A percentile compares a stretch with the other conserved stretches of the same genome.
phyloP scores from a whole-genome alignment of 2,888 invertebrate species.

The Heliconius charithonia region DNA sequence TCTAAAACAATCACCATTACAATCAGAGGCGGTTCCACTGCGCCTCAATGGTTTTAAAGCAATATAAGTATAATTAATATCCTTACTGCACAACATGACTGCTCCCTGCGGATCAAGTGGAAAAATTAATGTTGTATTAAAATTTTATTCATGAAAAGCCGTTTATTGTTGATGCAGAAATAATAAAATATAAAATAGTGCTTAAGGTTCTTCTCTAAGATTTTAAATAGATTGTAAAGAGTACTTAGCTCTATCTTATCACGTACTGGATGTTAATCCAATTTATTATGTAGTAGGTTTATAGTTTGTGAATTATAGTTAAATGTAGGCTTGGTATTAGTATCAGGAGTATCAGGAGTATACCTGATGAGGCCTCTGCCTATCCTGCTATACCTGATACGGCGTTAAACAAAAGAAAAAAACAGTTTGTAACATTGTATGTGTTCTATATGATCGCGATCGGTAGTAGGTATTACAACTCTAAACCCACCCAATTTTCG shows the following conservation, averaged over 20 bases:
- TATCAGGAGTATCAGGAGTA: not conserved
- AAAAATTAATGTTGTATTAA: slow-evolving; percentile 13
- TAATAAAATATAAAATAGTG: slow-evolving; percentile 7
- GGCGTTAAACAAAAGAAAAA: too few species aligned
- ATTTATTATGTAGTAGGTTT: not conserved
- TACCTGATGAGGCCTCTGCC: too few species aligned
- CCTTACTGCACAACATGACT: slow-evolving; percentile 11
- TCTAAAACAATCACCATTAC: too few species aligned
- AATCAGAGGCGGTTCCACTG: not conserved
- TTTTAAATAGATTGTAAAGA: not conserved
- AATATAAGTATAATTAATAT: slow-evolving; percentile 3
- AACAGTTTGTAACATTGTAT: too few species aligned
- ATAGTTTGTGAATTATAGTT: not conserved
- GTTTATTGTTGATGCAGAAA: not conserved
- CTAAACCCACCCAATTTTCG: too few species aligned
- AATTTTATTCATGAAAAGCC: slow-evolving; percentile 12
- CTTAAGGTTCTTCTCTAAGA: not conserved
- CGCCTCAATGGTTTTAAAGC: not conserved
- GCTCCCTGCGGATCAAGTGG: not conserved
- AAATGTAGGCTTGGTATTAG: not conserved
- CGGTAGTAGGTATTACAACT: too few species aligned
- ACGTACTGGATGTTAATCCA: not conserved
- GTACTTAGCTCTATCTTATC: not conserved
- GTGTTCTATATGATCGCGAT: too few species aligned
- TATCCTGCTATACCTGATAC: too few species aligned